phyloP scores from a whole-genome alignment of 2,113 vertebrate species.

The Uria lomvia region DNA sequence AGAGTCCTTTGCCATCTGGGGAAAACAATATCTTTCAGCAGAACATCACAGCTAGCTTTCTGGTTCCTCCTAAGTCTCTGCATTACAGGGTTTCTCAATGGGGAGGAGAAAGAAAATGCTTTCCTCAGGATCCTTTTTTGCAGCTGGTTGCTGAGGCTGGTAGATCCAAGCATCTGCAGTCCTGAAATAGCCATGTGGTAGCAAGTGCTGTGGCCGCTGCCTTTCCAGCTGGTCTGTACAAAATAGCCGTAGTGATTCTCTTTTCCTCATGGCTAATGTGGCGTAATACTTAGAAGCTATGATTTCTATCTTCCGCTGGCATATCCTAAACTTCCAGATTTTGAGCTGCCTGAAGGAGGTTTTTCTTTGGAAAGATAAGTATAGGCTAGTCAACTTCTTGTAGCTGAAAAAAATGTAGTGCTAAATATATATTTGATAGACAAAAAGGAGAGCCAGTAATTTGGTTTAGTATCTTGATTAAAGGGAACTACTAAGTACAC shows the following conservation, averaged over 20 bases:
- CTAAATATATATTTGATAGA: slow-evolving; percentile 33
- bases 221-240: neutral
- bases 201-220: neutral
- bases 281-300: slow-evolving; percentile 34
- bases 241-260: neutral
- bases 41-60: neutral
- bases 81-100: neutral
- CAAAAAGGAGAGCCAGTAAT: neutral
- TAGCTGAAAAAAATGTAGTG: neutral
- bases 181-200: slow-evolving; percentile 24
- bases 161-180: neutral
- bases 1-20: neutral
- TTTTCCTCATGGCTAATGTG: neutral
- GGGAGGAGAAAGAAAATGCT: neutral
- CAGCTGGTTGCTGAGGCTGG: neutral
- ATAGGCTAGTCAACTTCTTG: neutral
- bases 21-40: neutral
- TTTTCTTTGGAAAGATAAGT: slow-evolving; percentile 29
- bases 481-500: fast-evolving
- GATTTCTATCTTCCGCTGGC: slow-evolving; percentile 53
- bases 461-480: neutral
- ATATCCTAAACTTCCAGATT: neutral
- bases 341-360: neutral
- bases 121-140: neutral
- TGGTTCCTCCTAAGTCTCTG: neutral